Conservation (phyloP, 2,888 invertebrate species). For the Anagyrus pseudococci region DNA sequence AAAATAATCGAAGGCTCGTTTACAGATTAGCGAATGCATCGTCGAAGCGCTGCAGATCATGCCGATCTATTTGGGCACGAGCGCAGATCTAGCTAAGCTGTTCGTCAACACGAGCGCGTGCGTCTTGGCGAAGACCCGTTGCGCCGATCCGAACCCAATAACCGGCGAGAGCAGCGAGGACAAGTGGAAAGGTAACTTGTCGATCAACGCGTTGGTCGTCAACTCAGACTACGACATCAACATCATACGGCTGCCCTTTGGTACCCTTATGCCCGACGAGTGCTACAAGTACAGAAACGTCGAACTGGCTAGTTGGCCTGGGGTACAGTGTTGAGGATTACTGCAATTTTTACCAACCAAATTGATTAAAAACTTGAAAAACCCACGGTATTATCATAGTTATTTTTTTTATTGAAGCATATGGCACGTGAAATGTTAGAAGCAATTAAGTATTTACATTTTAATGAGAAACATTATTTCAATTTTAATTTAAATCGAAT, state of each 20-base stretch:
- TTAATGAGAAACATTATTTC: too few species aligned
- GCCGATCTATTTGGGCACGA: slow-evolving; percentile 42
- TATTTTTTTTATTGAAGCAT: neutral
- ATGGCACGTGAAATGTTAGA: neutral
- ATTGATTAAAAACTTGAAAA: neutral
- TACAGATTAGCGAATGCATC: slow-evolving; percentile 51
- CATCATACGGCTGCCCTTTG: slow-evolving; percentile 53
- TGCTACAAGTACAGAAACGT: slow-evolving; percentile 53
- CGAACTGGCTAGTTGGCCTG: slow-evolving; percentile 52
- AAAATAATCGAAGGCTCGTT: too few species aligned
- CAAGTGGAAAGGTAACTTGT: slow-evolving; percentile 46
- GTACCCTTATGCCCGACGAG: slow-evolving; percentile 46
- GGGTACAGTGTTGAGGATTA: slow-evolving; percentile 43
- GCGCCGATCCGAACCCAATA: slow-evolving; percentile 70
- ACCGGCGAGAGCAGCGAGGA: slow-evolving; percentile 69
- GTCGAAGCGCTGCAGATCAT: slow-evolving; percentile 45
- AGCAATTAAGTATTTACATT: too few species aligned
- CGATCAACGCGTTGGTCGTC: slow-evolving; percentile 52
- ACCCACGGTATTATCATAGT: neutral
- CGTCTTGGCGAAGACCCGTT: slow-evolving; percentile 70
- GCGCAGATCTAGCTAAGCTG: slow-evolving; percentile 47
- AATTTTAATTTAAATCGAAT: too few species aligned
- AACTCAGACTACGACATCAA: slow-evolving; percentile 56
- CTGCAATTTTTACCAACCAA: neutral
- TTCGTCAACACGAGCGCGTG: slow-evolving; percentile 71